These are phyloP conservation scores for Mesocentrotus franciscanus DNA, from an alignment of 53 echinoderm and acorn worm genomes.

Conservation along the genomic window DNA sequence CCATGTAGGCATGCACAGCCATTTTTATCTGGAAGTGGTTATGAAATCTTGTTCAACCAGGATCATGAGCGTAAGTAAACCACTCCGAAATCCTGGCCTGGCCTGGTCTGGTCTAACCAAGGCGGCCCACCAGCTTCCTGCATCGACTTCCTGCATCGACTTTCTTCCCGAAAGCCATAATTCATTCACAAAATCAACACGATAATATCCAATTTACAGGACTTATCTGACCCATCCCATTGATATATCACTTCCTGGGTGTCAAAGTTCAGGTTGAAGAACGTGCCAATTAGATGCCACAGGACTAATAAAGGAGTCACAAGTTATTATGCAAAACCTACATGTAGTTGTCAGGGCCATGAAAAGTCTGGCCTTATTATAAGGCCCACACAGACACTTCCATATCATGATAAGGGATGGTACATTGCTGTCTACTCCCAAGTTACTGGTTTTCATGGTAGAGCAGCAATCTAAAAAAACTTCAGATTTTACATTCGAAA, in stretches of 20 bases:
- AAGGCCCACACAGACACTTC: no score
- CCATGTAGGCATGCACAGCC: no score
- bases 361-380: no score
- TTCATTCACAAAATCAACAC: constrained; percentile 30
- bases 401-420: no score
- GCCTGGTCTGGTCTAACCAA: not conserved
- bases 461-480: no score
- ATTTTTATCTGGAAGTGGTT: constrained; percentile 3
- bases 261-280: constrained; percentile 15
- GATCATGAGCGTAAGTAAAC: constrained; percentile 12
- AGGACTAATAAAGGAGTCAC: not conserved
- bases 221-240: constrained; percentile 43
- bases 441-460: no score
- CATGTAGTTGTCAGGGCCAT: not conserved
- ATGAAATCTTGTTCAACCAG: not conserved
- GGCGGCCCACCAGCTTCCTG: constrained; percentile 28
- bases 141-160: not conserved
- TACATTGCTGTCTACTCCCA: no score
- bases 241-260: not conserved
- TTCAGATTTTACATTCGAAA: no score
- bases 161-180: constrained; percentile 42
- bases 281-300: not conserved
- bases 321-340: not conserved
- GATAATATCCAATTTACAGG: not conserved
- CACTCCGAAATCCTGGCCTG: not conserved